Conservation (phyloP, 2,113 vertebrate species). For the Oreamnos americanus region DNA sequence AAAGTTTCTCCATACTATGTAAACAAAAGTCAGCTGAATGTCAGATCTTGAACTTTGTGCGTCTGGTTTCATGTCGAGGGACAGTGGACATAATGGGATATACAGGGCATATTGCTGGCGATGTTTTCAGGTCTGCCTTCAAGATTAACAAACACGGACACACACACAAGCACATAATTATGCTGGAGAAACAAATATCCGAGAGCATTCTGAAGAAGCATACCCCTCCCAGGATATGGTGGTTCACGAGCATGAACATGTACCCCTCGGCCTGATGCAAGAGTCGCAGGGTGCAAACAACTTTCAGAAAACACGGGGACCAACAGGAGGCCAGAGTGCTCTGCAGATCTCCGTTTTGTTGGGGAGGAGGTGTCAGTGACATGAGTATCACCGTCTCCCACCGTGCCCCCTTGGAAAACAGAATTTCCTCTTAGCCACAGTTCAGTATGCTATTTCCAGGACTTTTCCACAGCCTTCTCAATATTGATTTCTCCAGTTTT, state of each 20-base stretch:
- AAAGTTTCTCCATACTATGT: slow-evolving; percentile 59
- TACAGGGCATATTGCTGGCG: background rate
- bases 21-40: slow-evolving; percentile 61
- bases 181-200: slow-evolving; percentile 36
- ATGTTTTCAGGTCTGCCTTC: slow-evolving; percentile 37
- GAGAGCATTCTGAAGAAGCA: slow-evolving; percentile 31
- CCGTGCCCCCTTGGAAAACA: background rate
- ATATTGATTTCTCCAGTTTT: background rate
- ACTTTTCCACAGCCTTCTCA: background rate
- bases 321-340: too few species aligned
- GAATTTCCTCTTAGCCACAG: background rate
- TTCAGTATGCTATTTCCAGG: background rate
- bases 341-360: background rate
- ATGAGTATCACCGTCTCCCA: background rate
- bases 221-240: background rate
- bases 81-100: slow-evolving; percentile 31
- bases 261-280: fast-evolving
- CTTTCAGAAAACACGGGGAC: background rate
- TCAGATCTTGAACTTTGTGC: slow-evolving; percentile 11
- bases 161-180: background rate
- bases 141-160: background rate
- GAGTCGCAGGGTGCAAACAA: background rate
- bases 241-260: background rate
- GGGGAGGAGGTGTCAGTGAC: background rate
- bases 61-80: slow-evolving; percentile 36